Base-by-base conservation (phyloP, 2,113 vertebrate species). In the Meriones unguiculatus region DNA sequence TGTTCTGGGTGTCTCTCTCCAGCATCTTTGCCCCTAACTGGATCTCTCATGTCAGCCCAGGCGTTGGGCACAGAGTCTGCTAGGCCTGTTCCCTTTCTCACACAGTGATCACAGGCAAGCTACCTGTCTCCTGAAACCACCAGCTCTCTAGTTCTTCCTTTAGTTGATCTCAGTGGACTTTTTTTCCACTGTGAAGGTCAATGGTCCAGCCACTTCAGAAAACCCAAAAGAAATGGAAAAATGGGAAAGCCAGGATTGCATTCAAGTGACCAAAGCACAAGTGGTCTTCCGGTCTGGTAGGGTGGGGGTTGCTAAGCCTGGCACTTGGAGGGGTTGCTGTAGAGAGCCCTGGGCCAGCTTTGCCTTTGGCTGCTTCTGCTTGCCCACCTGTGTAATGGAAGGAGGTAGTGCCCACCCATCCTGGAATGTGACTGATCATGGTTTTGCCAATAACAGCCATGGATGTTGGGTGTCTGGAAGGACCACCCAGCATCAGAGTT, bases 141-240 rank as follows among this genome's bases (percentile, higher is more conserved):
- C 35, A 14, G 11, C 4, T 50, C 24, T 20, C 46, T 6, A 52
- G 35, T 8, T 20, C 64, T 57, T 57, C 17, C 14, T 35, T 28
- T 11, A 12, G 10, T 76, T n/a, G 30, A 32, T 11, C 17, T 59
- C 11, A 6, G 0, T 1, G 38, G 18, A 13, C 10, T 14, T 50
- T 59, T 46, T 46, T 88, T 57, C 32, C 41, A 38, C 80, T 73
- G 4, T 11, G 12, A 72, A 0, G 30, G 25, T 14, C 87, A 62
- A 28, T 10, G 6, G 12, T 38, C 9, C 30, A 13, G 30, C 32
- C 82, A 57, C 41, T 81, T 78, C 72, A 89, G 87, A 82, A 94
- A 57, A 24, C 64, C 30, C 46, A 38, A 59, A 65, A 64, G 46
- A 18, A 89, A 30, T 14, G 17, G 35, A n/a, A 25, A 75, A 35